phyloP scores from a whole-genome alignment of 2,888 invertebrate genomes.

The Coelopa pilipes region DNA sequence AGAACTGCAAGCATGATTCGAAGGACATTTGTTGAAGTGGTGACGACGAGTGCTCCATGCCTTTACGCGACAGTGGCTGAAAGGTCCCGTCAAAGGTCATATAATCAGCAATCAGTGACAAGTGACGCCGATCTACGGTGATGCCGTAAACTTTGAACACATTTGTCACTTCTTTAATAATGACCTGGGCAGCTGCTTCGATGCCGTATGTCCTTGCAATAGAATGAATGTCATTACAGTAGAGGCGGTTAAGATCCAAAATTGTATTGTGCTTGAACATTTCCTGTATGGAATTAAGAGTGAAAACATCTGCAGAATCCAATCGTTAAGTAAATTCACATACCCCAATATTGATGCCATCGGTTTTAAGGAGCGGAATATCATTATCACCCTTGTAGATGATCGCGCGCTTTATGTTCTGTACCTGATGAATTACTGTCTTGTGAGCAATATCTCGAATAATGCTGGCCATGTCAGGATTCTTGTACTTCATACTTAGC shows the following conservation, averaged over 20 bases:
- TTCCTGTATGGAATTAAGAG: slow-evolving; percentile 68
- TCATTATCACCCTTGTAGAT: slow-evolving; percentile 76
- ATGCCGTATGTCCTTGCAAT: slow-evolving; percentile 93
- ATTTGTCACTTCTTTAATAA: slow-evolving; percentile 93
- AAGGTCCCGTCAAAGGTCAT: slow-evolving; percentile 96
- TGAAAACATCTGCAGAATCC: neutral
- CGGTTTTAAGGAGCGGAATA: slow-evolving; percentile 86
- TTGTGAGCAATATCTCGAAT: slow-evolving; percentile 77
- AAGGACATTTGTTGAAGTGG: slow-evolving; percentile 98
- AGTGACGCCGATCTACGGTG: slow-evolving; percentile 91
- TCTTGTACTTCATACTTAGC: slow-evolving; percentile 72
- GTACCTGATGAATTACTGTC: slow-evolving; percentile 82
- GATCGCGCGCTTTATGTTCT: slow-evolving; percentile 85
- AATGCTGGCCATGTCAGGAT: slow-evolving; percentile 81
- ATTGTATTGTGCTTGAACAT: slow-evolving; percentile 85
- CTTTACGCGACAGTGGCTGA: slow-evolving; percentile 88
- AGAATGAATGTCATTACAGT: slow-evolving; percentile 94
- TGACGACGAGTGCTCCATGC: slow-evolving; percentile 91
- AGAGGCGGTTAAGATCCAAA: slow-evolving; percentile 83
- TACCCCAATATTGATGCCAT: slow-evolving; percentile 88
- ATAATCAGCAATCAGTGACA: slow-evolving; percentile 93
- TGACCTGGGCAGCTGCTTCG: slow-evolving; percentile 92
- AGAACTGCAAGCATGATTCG: slow-evolving; percentile 89
- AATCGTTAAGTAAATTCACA: neutral
- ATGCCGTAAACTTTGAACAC: slow-evolving; percentile 99